Evolutionary conservation across 2,888 invertebrate species (phyloP).

Genomic region (Cantharis flavilabris): DNA sequence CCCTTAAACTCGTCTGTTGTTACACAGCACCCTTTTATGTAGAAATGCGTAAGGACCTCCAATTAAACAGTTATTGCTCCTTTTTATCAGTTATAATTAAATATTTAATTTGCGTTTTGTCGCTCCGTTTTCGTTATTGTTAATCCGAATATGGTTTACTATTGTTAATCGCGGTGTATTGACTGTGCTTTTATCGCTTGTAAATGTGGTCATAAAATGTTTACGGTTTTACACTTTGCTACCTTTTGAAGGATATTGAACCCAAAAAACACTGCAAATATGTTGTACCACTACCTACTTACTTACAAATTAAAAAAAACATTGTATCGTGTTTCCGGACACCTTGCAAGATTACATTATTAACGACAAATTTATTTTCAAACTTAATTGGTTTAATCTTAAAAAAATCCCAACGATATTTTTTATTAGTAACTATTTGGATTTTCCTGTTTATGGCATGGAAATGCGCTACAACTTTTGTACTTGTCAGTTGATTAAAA

Average conservation of each 20-base stretch:
- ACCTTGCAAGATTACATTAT: not conserved
- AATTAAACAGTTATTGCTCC: not conserved
- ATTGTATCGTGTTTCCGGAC: not conserved
- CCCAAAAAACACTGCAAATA: not conserved
- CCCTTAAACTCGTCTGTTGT: slow-evolving; percentile 12
- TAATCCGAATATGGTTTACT: not conserved
- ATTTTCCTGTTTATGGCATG: not conserved
- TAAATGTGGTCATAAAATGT: not conserved
- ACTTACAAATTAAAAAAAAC: not conserved
- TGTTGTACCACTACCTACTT: not conserved
- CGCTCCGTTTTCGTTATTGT: not conserved
- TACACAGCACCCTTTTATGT: not conserved
- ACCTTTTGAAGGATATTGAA: slow-evolving; percentile 1
- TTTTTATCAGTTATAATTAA: not conserved
- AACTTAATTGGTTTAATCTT: not conserved
- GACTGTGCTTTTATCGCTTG: not conserved
- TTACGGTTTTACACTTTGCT: not conserved
- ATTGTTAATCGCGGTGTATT: not conserved
- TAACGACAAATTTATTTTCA: not conserved
- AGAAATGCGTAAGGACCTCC: not conserved
- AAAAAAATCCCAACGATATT: not conserved
- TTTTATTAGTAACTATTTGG: not conserved
- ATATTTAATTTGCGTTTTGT: not conserved
- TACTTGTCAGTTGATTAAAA: not conserved
- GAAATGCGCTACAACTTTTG: not conserved